Evolutionary conservation across 2,888 invertebrate species (phyloP).

Genomic region (Stenchaetothrips biformis): DNA sequence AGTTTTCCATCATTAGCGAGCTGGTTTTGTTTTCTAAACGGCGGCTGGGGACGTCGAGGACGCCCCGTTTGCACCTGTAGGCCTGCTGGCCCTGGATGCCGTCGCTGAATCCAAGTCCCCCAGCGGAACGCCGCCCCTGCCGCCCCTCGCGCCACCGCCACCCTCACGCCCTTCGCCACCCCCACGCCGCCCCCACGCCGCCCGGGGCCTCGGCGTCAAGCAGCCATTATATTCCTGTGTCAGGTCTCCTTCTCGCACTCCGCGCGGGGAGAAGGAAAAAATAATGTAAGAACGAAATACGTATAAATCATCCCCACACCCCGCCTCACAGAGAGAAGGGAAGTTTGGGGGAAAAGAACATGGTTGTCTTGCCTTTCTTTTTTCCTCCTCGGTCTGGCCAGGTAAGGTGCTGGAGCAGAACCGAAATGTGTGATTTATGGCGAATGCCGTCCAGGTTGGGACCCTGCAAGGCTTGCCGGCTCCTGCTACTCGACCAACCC

Average conservation of each 20-base stretch:
- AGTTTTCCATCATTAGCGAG: too few species aligned
- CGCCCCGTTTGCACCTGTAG: too few species aligned
- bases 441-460: not conserved
- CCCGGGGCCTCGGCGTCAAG: not conserved
- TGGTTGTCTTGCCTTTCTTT: not conserved
- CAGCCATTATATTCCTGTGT: not conserved
- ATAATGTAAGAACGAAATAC: constrained; percentile 26
- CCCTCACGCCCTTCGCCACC: too few species aligned
- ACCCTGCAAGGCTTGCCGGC: not conserved
- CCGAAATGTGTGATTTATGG: constrained; percentile 22
- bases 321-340: not conserved
- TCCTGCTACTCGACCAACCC: not conserved
- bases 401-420: constrained; percentile 17
- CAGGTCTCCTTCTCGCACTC: constrained; percentile 20
- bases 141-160: too few species aligned
- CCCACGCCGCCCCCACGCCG: too few species aligned
- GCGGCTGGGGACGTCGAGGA: too few species aligned
- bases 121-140: too few species aligned
- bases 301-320: constrained; percentile 11
- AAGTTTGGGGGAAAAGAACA: constrained; percentile 2
- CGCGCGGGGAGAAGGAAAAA: constrained; percentile 10
- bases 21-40: too few species aligned
- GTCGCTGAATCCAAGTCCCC: too few species aligned
- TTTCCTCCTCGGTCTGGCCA: not conserved
- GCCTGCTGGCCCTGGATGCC: too few species aligned